Conservation (phyloP, 2,113 vertebrate species). For the Sceloporus undulatus region DNA sequence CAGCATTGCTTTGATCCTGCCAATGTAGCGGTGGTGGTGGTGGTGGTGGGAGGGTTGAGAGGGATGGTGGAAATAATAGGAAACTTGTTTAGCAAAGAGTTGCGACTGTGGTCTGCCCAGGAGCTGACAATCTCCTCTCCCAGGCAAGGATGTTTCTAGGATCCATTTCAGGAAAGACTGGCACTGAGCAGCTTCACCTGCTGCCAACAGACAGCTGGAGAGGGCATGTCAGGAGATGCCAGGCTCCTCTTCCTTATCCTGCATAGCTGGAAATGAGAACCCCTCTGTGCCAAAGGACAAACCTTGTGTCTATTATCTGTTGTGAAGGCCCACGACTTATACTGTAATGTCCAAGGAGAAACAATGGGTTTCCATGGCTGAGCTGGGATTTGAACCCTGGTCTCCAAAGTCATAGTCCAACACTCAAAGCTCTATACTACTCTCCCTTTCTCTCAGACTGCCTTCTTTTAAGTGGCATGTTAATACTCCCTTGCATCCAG, state of each 20-base stretch:
- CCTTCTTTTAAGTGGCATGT: too few relatives aligned
- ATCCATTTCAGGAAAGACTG: not conserved
- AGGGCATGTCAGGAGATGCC: not conserved
- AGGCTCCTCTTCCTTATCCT: not conserved
- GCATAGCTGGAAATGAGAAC: not conserved
- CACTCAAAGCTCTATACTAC: too few relatives aligned
- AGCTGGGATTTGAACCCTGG: too few relatives aligned
- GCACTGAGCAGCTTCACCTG: not conserved
- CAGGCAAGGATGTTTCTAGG: not conserved
- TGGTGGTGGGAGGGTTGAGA: not conserved
- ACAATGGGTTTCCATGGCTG: too few relatives aligned
- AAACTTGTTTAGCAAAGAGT: not conserved
- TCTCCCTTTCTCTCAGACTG: too few relatives aligned
- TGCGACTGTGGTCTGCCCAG: not conserved
- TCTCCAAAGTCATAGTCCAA: too few relatives aligned
- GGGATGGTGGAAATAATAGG: not conserved
- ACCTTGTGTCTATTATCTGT: not conserved
- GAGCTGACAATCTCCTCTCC: not conserved
- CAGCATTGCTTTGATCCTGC: slow-evolving; percentile 39
- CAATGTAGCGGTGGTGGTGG: not conserved
- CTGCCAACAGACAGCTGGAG: not conserved
- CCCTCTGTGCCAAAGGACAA: not conserved
- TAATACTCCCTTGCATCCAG: too few relatives aligned
- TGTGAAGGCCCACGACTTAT: too few relatives aligned
- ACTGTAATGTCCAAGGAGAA: not conserved